phyloP scores from a whole-genome alignment of 2,888 invertebrate genomes.

The Craniophora ligustri region DNA sequence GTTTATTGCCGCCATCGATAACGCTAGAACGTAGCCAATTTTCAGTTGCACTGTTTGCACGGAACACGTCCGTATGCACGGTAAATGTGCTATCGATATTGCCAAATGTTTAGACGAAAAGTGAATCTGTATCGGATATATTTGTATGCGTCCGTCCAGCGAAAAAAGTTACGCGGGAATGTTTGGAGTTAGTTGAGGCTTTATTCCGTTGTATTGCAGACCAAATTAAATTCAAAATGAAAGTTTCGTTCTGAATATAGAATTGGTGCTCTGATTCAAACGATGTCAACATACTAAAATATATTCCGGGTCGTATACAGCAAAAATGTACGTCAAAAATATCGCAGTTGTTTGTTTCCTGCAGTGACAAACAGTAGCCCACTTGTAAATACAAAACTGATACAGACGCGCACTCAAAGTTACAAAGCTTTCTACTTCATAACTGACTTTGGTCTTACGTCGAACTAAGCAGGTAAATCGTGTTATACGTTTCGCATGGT shows the following conservation, averaged over 20 bases:
- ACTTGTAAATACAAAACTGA: constrained; percentile 3
- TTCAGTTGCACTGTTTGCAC: constrained; percentile 52
- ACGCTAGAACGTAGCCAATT: constrained; percentile 49
- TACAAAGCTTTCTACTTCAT: constrained; percentile 2
- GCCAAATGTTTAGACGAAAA: constrained; percentile 49
- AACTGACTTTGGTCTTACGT: constrained; percentile 4
- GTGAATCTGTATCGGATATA: constrained; percentile 47
- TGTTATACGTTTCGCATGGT: constrained; percentile 27
- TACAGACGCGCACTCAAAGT: constrained; percentile 5
- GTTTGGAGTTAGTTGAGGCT: constrained; percentile 3
- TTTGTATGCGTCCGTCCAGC: constrained; percentile 39
- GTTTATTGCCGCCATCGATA: constrained; percentile 58
- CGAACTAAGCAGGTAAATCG: constrained; percentile 47
- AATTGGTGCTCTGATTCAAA: neutral
- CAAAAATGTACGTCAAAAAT: constrained; percentile 5
- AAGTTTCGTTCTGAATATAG: constrained; percentile 2
- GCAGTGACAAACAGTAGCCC: neutral
- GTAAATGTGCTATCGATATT: constrained; percentile 46
- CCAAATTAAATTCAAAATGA: constrained; percentile 8
- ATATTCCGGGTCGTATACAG: neutral
- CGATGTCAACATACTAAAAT: neutral
- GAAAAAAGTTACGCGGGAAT: constrained; percentile 13
- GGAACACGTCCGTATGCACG: constrained; percentile 34
- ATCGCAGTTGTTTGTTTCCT: neutral
- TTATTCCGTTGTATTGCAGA: neutral